Evolutionary conservation across 2,797 vertebrate genomes (phyloP).

Genomic region (Microcaecilia unicolor): DNA sequence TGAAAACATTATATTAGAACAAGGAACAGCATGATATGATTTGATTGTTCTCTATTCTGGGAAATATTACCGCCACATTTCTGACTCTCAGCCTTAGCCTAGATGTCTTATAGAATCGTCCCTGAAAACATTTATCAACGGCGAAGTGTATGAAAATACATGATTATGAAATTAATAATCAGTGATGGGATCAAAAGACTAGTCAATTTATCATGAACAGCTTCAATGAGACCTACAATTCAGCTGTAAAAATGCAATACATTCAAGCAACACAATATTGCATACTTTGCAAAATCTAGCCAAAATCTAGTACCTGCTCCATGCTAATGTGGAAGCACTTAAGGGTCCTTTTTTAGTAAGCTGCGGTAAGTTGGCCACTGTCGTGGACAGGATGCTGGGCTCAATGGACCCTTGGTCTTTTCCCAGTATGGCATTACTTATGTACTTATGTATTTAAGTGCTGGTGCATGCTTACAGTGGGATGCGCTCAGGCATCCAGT

Average conservation of each 20-base stretch:
- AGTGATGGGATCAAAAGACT: constrained; percentile 31
- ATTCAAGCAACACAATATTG: constrained; percentile 21
- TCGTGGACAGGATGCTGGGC: too few species aligned
- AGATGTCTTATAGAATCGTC: constrained; percentile 34
- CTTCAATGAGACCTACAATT: constrained; percentile 44
- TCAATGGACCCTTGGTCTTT: too few species aligned
- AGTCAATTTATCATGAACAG: constrained; percentile 40
- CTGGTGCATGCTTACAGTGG: too few species aligned
- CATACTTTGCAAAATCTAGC: constrained; percentile 32
- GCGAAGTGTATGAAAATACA: constrained; percentile 22
- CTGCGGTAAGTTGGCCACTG: too few species aligned
- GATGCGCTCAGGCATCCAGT: too few species aligned
- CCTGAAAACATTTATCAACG: constrained; percentile 36
- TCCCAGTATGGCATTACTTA: too few species aligned
- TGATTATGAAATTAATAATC: constrained; percentile 29
- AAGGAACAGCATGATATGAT: too few species aligned
- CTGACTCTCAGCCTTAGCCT: constrained; percentile 12
- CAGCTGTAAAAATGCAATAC: constrained; percentile 32
- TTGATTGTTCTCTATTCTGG: too few species aligned
- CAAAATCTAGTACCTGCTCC: too few species aligned
- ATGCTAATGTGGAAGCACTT: constrained; percentile 20
- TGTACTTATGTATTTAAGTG: too few species aligned
- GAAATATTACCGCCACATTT: constrained; percentile 1
- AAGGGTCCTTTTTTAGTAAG: too few species aligned
- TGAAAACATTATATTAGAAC: too few species aligned